A percentile compares a stretch with the other conserved stretches of the same genome.
Evolutionary conservation across 2,797 vertebrate genomes (phyloP).

Genomic region (Hoplostethus mediterraneus): DNA sequence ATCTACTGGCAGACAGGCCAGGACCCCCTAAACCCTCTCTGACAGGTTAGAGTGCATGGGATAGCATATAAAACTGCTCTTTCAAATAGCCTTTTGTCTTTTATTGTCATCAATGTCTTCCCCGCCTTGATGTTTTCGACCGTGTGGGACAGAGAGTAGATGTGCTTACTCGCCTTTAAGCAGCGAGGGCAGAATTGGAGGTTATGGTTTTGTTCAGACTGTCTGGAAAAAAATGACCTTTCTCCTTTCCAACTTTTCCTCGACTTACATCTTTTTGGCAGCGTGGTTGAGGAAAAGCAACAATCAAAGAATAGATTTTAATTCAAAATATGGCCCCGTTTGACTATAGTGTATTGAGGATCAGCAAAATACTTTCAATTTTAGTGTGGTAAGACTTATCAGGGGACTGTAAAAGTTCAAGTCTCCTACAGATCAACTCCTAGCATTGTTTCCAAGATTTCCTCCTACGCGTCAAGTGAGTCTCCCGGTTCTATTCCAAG

Average conservation of each 20-base stretch:
- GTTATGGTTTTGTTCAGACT: constrained; percentile 46
- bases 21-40: constrained; percentile 66
- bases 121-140: constrained; percentile 62
- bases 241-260: constrained; percentile 35
- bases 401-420: neutral
- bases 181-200: constrained; percentile 41
- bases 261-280: constrained; percentile 16
- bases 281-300: neutral
- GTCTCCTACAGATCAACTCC: neutral
- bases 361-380: too few species aligned
- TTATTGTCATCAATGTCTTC: constrained; percentile 68
- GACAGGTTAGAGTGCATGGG: constrained; percentile 69
- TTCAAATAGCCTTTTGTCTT: constrained; percentile 74
- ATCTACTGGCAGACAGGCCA: constrained; percentile 67
- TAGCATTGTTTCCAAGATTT: neutral
- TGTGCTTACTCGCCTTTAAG: constrained; percentile 38
- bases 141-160: constrained; percentile 57
- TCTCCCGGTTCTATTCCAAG: too few species aligned
- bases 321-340: constrained; percentile 2
- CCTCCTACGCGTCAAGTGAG: too few species aligned
- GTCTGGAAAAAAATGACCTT: constrained; percentile 56
- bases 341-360: neutral
- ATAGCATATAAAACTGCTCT: constrained; percentile 53
- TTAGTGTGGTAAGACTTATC: neutral
- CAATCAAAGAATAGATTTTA: constrained; percentile 13